A percentile compares a stretch with the other conserved stretches of the same genome.
Evolutionary conservation across 2,888 invertebrate genomes (phyloP).

Genomic region (Caenorhabditis becei): DNA sequence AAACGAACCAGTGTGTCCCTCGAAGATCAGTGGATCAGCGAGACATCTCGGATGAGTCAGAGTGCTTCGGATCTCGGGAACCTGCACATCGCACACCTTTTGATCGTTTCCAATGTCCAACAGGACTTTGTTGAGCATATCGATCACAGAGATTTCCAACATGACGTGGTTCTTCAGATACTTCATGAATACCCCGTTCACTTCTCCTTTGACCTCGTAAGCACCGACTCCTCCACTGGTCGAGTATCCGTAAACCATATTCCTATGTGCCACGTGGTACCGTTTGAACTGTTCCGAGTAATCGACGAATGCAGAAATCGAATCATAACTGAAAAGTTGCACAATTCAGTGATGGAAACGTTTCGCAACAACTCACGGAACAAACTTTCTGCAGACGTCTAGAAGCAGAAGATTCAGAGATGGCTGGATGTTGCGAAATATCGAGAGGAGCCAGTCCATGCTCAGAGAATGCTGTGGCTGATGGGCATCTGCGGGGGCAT

Average conservation of each 20-base stretch:
- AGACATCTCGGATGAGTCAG: constrained; percentile 80
- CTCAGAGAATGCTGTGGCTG: constrained; percentile 80
- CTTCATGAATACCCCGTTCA: constrained; percentile 82
- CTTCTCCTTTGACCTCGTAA: constrained; percentile 80
- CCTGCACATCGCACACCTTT: constrained; percentile 80
- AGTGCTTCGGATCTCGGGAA: constrained; percentile 82
- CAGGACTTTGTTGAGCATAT: constrained; percentile 79
- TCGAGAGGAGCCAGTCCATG: constrained; percentile 81
- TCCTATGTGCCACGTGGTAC: constrained; percentile 72
- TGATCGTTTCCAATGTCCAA: constrained; percentile 81
- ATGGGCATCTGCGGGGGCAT: constrained; percentile 80
- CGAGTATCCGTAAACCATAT: constrained; percentile 81
- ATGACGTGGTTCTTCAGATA: constrained; percentile 79
- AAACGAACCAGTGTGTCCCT: constrained; percentile 80
- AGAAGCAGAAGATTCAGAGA: constrained; percentile 82
- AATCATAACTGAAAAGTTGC: constrained; percentile 54
- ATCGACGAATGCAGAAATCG: constrained; percentile 64
- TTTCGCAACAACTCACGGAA: constrained; percentile 72
- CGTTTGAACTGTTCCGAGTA: constrained; percentile 75
- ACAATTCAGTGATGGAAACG: background rate
- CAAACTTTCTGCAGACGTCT: constrained; percentile 82
- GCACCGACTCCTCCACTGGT: constrained; percentile 82
- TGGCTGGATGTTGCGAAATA: constrained; percentile 81
- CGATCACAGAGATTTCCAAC: constrained; percentile 72
- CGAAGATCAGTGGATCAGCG: constrained; percentile 81